Evolutionary conservation across 2,113 vertebrate species (phyloP), one percentile per base, ranked within the genome.

Genomic region (Ia io): DNA sequence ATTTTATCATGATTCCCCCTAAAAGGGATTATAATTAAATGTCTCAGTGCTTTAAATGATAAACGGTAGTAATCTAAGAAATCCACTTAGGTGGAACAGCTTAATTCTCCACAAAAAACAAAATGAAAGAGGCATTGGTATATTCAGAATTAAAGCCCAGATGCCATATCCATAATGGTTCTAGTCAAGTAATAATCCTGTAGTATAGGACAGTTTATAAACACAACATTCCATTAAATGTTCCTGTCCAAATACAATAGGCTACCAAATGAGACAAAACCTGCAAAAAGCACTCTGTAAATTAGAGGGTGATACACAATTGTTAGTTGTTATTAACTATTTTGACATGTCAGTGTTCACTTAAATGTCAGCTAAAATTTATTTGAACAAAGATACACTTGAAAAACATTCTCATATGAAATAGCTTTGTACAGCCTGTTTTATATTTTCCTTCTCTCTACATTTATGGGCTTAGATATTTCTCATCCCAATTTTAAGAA

Each of bases 321-420:
- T 92, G 17, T 77, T 92, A 83, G 65, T 77, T 77, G 30, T 76
- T 88, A 93, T 84, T 96, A 69, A 79, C 85, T 89, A 83, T 86
- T 89, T 92, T 90, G 69, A 56, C 20, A 87, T 73, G 37, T 67
- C 3, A 61, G 44, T 77, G 32, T 87, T 92, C 69, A 76, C 51
- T 95, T 92, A 83, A 83, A 20, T 87, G 3, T 90, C 76, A 83
- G 17, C 13, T 53, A 90, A 87, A 92, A 87, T 94, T 65, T 87
- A 59, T 87, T 65, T 86, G 76, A 83, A 83, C 28, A 83, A 78
- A 95, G 35, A n/a, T 32, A 79, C 2, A 30, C 32, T 73, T 51
- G 6, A 89, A 73, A 28, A 70, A 20, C 10, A 44, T 69, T 96
- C 61, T 88, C 6, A 35, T 49, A 5, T 30, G 30, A 5, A 59